These are phyloP conservation scores for Hippolais icterina DNA, from an alignment of 2,113 vertebrate species.

Conservation along the genomic window DNA sequence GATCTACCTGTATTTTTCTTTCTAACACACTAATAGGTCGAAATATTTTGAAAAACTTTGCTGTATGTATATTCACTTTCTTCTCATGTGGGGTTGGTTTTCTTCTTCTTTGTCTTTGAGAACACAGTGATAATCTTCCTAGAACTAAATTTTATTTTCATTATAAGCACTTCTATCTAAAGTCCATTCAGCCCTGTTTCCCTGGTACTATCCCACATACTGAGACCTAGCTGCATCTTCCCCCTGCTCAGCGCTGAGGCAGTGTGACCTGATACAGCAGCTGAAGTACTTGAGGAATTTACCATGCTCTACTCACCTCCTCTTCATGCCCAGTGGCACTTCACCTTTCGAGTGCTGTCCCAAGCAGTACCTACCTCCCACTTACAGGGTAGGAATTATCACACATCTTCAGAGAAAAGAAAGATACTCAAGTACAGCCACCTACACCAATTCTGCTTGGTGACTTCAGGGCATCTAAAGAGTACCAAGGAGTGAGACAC, in stretches of 20 bases:
- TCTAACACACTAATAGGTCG: accelerated
- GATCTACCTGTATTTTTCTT: not conserved
- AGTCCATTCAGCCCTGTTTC: not conserved
- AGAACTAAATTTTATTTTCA: not conserved
- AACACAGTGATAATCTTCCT: not conserved
- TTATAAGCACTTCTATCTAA: not conserved
- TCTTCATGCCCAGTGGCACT: not conserved
- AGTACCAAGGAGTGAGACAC: not conserved
- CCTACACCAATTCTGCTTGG: not conserved
- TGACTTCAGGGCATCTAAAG: not conserved
- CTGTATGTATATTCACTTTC: not conserved
- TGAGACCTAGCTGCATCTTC: not conserved
- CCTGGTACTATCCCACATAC: not conserved
- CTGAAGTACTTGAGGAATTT: not conserved
- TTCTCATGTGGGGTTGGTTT: not conserved
- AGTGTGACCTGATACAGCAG: not conserved
- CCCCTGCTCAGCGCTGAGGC: not conserved
- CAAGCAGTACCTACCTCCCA: not conserved
- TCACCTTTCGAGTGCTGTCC: not conserved
- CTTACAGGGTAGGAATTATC: not conserved
- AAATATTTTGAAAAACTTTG: not conserved
- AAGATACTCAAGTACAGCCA: not conserved
- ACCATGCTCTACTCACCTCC: not conserved
- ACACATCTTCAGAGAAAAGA: not conserved
- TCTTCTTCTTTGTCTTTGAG: not conserved